These are phyloP conservation scores for Limanda limanda DNA, from an alignment of 2,113 vertebrate genomes.

Conservation along the genomic window DNA sequence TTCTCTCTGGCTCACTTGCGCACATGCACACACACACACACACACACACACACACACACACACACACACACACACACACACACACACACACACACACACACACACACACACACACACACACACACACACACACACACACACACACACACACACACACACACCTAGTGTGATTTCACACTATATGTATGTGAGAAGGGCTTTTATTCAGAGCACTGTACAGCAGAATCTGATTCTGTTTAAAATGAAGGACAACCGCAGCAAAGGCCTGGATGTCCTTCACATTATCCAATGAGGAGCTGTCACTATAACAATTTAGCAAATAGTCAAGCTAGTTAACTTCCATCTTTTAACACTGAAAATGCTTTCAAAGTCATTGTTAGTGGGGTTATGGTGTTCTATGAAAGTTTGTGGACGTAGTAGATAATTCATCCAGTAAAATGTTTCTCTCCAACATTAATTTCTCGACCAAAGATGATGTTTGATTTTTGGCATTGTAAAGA, in stretches of 20 bases:
- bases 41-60: no score
- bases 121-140: neutral
- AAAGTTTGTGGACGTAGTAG: neutral
- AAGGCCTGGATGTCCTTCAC: conserved; percentile 13
- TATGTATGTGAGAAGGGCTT: neutral
- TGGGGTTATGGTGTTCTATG: neutral
- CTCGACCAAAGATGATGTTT: neutral
- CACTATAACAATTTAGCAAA: neutral
- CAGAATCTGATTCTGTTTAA: neutral
- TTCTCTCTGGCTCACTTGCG: neutral
- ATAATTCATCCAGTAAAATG: neutral
- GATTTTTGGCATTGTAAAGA: neutral
- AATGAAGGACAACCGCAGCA: neutral
- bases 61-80: no score
- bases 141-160: conserved; percentile 24
- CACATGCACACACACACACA: no score
- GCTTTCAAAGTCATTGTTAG: neutral
- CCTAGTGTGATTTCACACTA: conserved; percentile 15
- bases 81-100: no score
- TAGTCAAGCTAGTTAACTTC: neutral
- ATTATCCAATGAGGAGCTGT: neutral
- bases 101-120: no score
- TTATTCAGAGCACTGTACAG: neutral
- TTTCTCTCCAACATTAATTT: neutral
- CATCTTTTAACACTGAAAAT: neutral